Percentiles rank a stretch among this genome's conserved stretches.
These are phyloP conservation scores for Plebejus anna DNA, from an alignment of 2,888 invertebrate species.

Conservation along the genomic window DNA sequence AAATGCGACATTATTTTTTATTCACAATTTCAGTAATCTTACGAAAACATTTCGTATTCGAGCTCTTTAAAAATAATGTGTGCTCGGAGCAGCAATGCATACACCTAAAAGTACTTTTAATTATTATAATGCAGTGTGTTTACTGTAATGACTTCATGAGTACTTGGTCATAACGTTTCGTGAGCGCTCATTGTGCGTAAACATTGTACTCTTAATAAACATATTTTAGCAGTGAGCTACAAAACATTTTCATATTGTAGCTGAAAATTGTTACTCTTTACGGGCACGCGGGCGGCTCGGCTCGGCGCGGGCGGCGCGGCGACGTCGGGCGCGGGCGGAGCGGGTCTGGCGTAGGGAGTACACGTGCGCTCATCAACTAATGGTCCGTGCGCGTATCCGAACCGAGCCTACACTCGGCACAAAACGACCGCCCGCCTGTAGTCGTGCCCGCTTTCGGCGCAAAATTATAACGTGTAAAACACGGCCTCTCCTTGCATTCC, in stretches of 20 bases:
- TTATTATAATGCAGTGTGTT: slow-evolving; percentile 32
- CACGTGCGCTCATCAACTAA: slow-evolving; percentile 79
- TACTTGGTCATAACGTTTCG: slow-evolving; percentile 59
- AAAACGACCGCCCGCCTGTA: slow-evolving; percentile 68
- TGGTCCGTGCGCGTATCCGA: slow-evolving; percentile 80
- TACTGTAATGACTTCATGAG: slow-evolving; percentile 30
- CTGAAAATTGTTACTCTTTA: slow-evolving; percentile 74
- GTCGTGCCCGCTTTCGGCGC: slow-evolving; percentile 71
- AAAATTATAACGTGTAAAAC: slow-evolving; percentile 80
- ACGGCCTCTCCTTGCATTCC: slow-evolving; percentile 75
- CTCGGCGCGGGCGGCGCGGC: slow-evolving; percentile 35
- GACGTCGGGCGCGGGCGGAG: slow-evolving; percentile 47
- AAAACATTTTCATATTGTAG: slow-evolving; percentile 76
- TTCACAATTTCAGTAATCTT: slow-evolving; percentile 23
- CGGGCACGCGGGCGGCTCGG: slow-evolving; percentile 41
- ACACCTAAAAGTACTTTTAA: slow-evolving; percentile 29
- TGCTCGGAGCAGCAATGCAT: slow-evolving; percentile 29
- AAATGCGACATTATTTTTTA: slow-evolving; percentile 17
- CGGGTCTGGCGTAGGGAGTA: slow-evolving; percentile 56
- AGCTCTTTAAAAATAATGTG: slow-evolving; percentile 27
- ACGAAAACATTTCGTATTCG: slow-evolving; percentile 21
- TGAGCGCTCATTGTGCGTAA: slow-evolving; percentile 73
- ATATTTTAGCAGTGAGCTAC: slow-evolving; percentile 68
- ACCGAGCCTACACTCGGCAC: slow-evolving; percentile 75
- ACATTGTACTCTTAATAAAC: slow-evolving; percentile 68